These are phyloP conservation scores for Philaethria dido DNA, from an alignment of 2,888 invertebrate species.

Conservation along the genomic window DNA sequence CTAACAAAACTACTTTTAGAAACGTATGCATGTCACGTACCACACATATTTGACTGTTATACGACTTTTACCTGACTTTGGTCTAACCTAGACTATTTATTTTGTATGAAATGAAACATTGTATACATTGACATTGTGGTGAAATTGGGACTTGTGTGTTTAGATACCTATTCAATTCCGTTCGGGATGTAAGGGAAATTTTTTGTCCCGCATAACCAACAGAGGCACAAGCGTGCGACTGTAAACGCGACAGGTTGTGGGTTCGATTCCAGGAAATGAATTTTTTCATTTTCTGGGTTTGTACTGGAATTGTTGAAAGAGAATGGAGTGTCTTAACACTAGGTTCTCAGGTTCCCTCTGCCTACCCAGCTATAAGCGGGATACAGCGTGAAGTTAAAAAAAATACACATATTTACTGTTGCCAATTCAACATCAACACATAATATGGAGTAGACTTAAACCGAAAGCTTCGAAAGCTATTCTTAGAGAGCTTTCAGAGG, in stretches of 20 bases:
- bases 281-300: too few relatives aligned
- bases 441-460: constrained; percentile 11
- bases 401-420: background rate
- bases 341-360: background rate
- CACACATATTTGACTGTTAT: constrained; percentile 28
- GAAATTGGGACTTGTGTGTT: background rate
- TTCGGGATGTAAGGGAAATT: too few relatives aligned
- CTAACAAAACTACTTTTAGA: background rate
- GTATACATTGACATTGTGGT: background rate
- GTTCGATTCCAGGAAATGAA: too few relatives aligned
- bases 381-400: too few relatives aligned
- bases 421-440: constrained; percentile 21
- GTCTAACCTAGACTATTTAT: constrained; percentile 5
- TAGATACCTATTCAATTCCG: too few relatives aligned
- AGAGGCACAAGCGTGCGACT: too few relatives aligned
- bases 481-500: constrained; percentile 18
- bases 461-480: constrained; percentile 6
- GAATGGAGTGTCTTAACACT: background rate
- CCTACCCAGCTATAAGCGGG: background rate
- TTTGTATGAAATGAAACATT: constrained; percentile 1
- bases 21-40: constrained; percentile 26
- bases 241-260: too few relatives aligned
- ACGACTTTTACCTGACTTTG: constrained; percentile 23
- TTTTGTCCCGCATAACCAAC: too few relatives aligned
- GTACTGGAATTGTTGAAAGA: too few relatives aligned